phyloP scores from a whole-genome alignment of 64 coral and sea anemone species.

The Actinia tenebrosa region DNA sequence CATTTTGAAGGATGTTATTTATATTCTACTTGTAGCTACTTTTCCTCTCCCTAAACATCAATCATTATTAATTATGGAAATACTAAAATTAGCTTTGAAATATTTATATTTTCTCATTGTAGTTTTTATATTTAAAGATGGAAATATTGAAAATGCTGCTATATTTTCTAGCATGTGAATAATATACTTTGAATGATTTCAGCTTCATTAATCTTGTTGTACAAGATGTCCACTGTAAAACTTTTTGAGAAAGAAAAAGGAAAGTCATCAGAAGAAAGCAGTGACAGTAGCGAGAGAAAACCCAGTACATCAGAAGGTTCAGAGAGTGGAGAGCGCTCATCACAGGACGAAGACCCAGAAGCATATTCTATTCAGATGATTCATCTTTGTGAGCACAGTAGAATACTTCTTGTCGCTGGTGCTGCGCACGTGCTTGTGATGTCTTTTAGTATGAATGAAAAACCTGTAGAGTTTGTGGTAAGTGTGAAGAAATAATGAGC shows the following conservation, averaged over 20 bases:
- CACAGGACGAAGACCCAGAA: slow-evolving; percentile 54
- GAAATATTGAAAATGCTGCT: too few relatives aligned
- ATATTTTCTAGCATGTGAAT: too few relatives aligned
- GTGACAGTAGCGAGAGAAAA: slow-evolving; percentile 34
- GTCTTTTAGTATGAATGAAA: slow-evolving; percentile 70
- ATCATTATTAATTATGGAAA: too few relatives aligned
- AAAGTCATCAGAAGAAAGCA: slow-evolving; percentile 49
- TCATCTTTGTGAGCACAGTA: slow-evolving; percentile 66
- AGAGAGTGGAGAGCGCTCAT: not conserved
- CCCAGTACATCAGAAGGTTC: slow-evolving; percentile 23
- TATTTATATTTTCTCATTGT: too few relatives aligned
- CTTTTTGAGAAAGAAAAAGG: slow-evolving; percentile 79
- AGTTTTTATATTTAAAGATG: too few relatives aligned
- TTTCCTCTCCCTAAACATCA: too few relatives aligned
- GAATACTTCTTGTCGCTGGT: slow-evolving; percentile 60
- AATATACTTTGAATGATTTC: not conserved
- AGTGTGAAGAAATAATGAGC: not conserved
- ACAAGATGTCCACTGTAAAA: slow-evolving; percentile 84
- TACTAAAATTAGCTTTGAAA: too few relatives aligned
- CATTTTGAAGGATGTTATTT: too few relatives aligned
- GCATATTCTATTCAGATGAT: slow-evolving; percentile 60
- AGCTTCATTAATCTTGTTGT: slow-evolving; percentile 19
- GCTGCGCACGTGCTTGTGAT: slow-evolving; percentile 56
- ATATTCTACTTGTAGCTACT: too few relatives aligned
- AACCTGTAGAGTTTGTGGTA: slow-evolving; percentile 78